Percentiles rank a stretch among this genome's conserved stretches.
These are phyloP conservation scores for Rhea pennata DNA, from an alignment of 2,113 vertebrate species.

Conservation along the genomic window DNA sequence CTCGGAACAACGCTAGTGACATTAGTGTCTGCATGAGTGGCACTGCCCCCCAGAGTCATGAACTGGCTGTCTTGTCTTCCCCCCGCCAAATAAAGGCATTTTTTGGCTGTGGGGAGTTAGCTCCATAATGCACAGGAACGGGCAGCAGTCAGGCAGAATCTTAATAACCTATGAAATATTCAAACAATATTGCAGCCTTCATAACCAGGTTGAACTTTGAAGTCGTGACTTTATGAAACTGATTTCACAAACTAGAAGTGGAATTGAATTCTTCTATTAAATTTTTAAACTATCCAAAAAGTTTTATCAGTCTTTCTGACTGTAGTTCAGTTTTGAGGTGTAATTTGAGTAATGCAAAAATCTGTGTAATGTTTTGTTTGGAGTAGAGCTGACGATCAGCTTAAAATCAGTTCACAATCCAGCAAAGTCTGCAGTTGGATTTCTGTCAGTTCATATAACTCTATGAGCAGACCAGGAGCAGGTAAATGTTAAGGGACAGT, in stretches of 20 bases:
- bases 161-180: constrained; percentile 17
- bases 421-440: neutral
- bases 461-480: too few species aligned
- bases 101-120: neutral
- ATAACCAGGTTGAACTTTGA: neutral
- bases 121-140: neutral
- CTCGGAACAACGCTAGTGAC: constrained; percentile 46
- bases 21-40: constrained; percentile 57
- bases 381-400: neutral
- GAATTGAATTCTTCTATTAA: neutral
- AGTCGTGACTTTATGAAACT: neutral
- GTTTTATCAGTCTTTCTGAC: neutral
- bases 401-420: neutral
- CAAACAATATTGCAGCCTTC: constrained; percentile 2
- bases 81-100: neutral
- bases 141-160: neutral
- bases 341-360: neutral
- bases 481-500: neutral
- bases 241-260: neutral
- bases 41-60: constrained; percentile 49
- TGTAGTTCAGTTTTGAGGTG: neutral
- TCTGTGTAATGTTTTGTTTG: neutral
- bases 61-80: constrained; percentile 42
- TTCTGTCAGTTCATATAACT: neutral
- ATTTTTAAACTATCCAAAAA: neutral